Base-by-base conservation (phyloP, 2,113 vertebrate species). In the Muntiacus reevesi region DNA sequence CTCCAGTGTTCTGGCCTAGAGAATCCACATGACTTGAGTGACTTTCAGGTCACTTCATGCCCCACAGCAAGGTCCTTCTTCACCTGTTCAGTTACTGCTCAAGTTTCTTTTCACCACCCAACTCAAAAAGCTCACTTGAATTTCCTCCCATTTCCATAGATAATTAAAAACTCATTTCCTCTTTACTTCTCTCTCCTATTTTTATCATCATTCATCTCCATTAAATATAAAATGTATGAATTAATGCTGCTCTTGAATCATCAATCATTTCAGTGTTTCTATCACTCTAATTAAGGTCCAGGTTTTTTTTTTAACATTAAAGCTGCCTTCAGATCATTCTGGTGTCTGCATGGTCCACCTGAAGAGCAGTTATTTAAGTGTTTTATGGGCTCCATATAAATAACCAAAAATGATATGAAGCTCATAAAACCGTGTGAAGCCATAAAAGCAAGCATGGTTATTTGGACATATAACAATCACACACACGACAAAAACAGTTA, bases 11-110 rank as follows among this genome's bases (percentile, higher is more conserved):
- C 19, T 40, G 67, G 19, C 67, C 67, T 71, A 19, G 67, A 71
- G 36, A 23, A 71, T 71, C 40, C n/a, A 21, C 64, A 36, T 0
- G 9, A 36, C 9, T 23, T 23, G n/a, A 36, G 0, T 36, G n/a
- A 71, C n/a, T 36, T 23, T 71, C 9, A 33, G 10, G 36, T 36
- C 50, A 36, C 50, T 40, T 71, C 67, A 13, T 12, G 43, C 10
- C 16, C 2, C 25, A 7, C 17, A 8, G 23, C 59, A 36, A 59
- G 4, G 19, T 19, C 27, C 19, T 47, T 27, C 9, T n/a, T 60
- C 15, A 27, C 55, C 21, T 78, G n/a, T 28, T 52, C 9, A 28
- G 14, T 12, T 10, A 36, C 43, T 27, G 9, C 17, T 59, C 2
- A 2, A 33, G 33, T 40, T 43, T 43, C 78, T 50, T 74, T 14